phyloP scores from a whole-genome alignment of 2,888 invertebrate genomes.

The Nineta flava region DNA sequence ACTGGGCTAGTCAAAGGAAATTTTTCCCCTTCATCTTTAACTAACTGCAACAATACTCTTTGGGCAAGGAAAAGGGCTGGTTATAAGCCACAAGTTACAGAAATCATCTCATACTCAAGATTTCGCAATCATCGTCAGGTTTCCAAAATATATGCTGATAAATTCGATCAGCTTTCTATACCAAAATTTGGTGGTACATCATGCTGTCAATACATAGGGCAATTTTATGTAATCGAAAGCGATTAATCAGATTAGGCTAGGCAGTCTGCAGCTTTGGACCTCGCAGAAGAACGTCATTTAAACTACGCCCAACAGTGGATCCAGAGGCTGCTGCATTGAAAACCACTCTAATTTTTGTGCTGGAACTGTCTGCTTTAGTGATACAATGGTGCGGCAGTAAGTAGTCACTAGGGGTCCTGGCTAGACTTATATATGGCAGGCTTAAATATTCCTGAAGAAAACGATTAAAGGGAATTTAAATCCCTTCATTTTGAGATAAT shows the following conservation, averaged over 20 bases:
- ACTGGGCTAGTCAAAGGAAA: not conserved
- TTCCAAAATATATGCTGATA: not conserved
- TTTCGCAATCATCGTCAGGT: not conserved
- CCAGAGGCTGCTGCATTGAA: not conserved
- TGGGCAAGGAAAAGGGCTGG: not conserved
- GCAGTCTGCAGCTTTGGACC: not conserved
- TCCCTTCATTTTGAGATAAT: no score
- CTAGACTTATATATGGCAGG: no score
- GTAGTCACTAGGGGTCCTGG: no score
- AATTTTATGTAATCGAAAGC: not conserved
- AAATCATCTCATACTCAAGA: not conserved
- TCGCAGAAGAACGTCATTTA: not conserved
- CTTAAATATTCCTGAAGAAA: no score
- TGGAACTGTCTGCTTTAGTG: not conserved
- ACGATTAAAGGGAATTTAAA: no score
- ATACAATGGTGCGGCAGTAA: not conserved
- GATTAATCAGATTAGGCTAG: not conserved
- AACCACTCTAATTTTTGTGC: not conserved
- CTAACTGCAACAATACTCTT: not conserved
- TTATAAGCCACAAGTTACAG: not conserved
- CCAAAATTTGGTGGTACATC: not conserved
- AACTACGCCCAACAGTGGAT: not conserved
- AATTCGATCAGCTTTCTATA: not conserved
- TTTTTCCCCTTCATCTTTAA: not conserved
- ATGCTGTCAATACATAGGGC: not conserved